Percentiles rank a stretch among this genome's conserved stretches.
Conservation (phyloP, 2,888 invertebrate genomes). For the Leucophenga maculata region DNA sequence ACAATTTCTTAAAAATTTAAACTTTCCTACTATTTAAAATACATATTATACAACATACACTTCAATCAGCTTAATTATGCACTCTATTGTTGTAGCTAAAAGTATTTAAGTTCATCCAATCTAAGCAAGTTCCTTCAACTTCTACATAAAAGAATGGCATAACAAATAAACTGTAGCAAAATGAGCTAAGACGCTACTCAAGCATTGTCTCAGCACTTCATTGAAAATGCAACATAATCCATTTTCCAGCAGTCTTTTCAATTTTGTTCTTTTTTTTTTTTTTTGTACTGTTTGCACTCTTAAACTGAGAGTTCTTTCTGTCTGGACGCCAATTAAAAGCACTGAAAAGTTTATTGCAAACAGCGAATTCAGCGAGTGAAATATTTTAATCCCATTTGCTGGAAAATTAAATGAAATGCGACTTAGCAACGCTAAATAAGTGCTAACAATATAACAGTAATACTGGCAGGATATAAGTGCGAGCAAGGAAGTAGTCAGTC, state of each 20-base stretch:
- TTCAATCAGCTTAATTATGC: no score
- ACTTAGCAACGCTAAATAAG: conserved; percentile 1
- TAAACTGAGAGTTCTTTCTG: not conserved
- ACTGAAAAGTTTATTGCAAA: not conserved
- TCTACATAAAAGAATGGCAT: no score
- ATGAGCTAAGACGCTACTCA: not conserved
- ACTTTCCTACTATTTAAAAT: no score
- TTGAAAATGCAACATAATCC: conserved; percentile 1
- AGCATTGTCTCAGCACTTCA: conserved; percentile 8
- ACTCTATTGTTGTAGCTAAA: no score
- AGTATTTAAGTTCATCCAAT: no score
- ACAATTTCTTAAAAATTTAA: no score
- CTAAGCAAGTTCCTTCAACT: no score
- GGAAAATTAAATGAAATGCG: conserved; percentile 38
- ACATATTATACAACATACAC: no score
- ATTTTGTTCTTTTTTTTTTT: not conserved
- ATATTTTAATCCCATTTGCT: conserved; percentile 42
- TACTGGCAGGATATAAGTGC: not conserved
- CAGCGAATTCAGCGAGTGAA: not conserved
- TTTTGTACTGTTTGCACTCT: not conserved
- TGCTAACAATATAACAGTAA: not conserved
- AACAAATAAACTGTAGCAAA: no score
- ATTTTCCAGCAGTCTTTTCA: not conserved
- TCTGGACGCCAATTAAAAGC: conserved; percentile 15
- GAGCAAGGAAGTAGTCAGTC: conserved; percentile 11